These are phyloP conservation scores for Porites divaricata DNA, from an alignment of 92 coral and sea anemone genomes.

Conservation along the genomic window DNA sequence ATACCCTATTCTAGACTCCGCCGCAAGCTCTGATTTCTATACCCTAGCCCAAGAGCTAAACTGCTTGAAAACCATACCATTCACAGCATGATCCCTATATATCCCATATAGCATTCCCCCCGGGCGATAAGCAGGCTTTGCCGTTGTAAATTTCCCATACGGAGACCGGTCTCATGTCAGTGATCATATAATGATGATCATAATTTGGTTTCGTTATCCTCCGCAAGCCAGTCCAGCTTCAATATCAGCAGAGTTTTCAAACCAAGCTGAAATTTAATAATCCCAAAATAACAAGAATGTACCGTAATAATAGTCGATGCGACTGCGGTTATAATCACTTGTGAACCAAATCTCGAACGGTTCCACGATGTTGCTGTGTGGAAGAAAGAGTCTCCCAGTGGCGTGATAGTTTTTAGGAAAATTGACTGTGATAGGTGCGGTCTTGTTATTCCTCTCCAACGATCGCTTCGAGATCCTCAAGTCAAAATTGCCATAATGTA, in stretches of 20 bases:
- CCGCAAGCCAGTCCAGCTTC: no score
- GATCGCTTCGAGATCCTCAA: conserved; percentile 44
- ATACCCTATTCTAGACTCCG: no score
- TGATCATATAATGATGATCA: no score
- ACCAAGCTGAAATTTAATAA: neutral
- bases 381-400: conserved; percentile 86
- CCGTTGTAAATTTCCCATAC: no score
- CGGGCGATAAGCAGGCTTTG: no score
- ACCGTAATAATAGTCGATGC: conserved; percentile 96
- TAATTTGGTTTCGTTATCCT: no score
- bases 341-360: conserved; percentile 97
- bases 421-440: conserved; percentile 21
- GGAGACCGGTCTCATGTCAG: no score
- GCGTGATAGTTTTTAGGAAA: conserved; percentile 85
- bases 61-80: no score
- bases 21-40: no score
- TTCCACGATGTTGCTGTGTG: conserved; percentile 91
- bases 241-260: neutral
- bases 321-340: conserved; percentile 79
- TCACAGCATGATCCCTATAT: no score
- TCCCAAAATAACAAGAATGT: neutral
- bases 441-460: conserved; percentile 17
- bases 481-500: conserved; percentile 23
- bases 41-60: no score
- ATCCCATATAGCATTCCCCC: no score